Evolutionary conservation across 2,113 vertebrate species (phyloP), one percentile per base, ranked within the genome.

Genomic region (Ramphastos sulfuratus): DNA sequence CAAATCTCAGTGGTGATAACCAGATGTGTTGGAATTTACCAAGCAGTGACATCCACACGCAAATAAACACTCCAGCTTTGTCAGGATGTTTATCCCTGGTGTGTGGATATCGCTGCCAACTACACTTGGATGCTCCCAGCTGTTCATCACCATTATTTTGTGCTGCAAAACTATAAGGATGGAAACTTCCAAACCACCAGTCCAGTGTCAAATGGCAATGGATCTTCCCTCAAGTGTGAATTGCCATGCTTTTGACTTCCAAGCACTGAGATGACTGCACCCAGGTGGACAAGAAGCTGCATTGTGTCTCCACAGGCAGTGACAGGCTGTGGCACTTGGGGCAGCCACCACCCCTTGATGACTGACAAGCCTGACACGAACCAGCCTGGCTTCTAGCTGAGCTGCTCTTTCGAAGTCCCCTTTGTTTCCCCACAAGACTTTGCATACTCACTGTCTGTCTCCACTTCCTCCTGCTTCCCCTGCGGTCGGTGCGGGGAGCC

Each of bases 1-100:
- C 94, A 91, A 90, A 94, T 89, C 83, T 89, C 94, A 70, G 81
- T 4, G 70, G 91, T 72, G 86, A 74, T 74, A 94, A 84, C 95
- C 94, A 97, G 96, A 97, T 92, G 95, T 92, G 92, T 48, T 66
- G 84, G 92, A 91, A 92, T 96, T 96, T 89, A 93, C 94, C 95
- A 94, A 63, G 93, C 95, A 82, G 94, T 12, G 87, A 96, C 94
- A 96, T 85, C 87, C 91, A 95, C 91, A 87, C 17, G 88, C 90
- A 95, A 94, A 96, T 91, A 96, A 96, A 93, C 93, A 91, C 91
- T 92, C 75, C 66, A 58, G 1, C 75, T 94, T 82, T 87, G 91
- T 89, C 44, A 61, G 87, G 84, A 87, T 90, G 87, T 91, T 97
- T 92, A 95, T 92, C 80, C 90, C 93, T 92, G 87, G 93, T 79